phyloP scores from a whole-genome alignment of 2,888 invertebrate genomes.

The Emmelina monodactyla region DNA sequence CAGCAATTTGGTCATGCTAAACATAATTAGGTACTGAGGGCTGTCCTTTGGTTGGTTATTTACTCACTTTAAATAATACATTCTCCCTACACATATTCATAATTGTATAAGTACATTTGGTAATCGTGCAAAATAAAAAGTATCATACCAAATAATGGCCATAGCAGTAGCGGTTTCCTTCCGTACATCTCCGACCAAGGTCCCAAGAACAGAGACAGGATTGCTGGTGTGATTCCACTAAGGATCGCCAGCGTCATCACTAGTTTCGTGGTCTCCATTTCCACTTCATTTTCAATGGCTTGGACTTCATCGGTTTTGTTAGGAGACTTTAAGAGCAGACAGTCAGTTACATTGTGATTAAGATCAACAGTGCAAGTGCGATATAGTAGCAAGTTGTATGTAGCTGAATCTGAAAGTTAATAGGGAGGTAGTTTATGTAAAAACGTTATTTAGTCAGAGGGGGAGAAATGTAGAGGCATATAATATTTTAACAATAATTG shows the following conservation, averaged over 20 bases:
- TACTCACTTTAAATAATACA: too few species aligned
- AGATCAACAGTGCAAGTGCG: constrained; percentile 12
- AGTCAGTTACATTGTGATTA: constrained; percentile 10
- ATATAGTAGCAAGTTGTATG: constrained; percentile 12
- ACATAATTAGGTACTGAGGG: too few species aligned
- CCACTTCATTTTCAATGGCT: constrained; percentile 32
- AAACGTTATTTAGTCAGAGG: too few species aligned
- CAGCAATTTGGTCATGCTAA: too few species aligned
- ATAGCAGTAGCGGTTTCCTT: constrained; percentile 67
- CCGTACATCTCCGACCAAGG: constrained; percentile 77
- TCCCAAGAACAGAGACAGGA: constrained; percentile 70
- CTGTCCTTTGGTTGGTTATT: too few species aligned
- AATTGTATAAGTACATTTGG: too few species aligned
- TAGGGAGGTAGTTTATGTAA: neutral
- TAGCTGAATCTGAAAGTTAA: constrained; percentile 11
- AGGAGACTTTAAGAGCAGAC: constrained; percentile 8
- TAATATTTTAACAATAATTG: too few species aligned
- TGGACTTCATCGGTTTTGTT: constrained; percentile 13
- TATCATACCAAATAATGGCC: constrained; percentile 47
- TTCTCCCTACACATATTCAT: too few species aligned
- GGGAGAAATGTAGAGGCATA: too few species aligned
- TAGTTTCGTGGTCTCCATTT: constrained; percentile 63
- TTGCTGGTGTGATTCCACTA: constrained; percentile 65
- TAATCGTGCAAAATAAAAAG: too few species aligned
- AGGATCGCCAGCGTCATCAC: constrained; percentile 61